Percentiles rank a stretch among this genome's conserved stretches.
These are phyloP conservation scores for Aricia agestis DNA, from an alignment of 1,140 invertebrate genomes.

Conservation along the genomic window DNA sequence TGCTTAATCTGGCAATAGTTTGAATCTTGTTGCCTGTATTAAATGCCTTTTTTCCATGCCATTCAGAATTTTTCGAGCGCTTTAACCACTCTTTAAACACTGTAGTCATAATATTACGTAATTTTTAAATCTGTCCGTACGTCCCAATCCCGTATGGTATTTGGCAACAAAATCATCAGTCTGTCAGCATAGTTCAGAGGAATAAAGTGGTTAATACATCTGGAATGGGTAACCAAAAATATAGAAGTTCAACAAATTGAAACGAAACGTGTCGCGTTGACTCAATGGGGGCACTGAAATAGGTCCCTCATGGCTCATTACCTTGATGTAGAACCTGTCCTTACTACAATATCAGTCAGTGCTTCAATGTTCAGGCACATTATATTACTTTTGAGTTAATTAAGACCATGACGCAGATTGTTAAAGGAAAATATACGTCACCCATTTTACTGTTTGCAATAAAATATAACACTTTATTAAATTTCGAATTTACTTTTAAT, in stretches of 20 bases:
- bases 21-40: too few species aligned
- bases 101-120: too few species aligned
- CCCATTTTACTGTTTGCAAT: neutral
- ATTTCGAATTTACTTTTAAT: neutral
- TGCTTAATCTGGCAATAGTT: too few species aligned
- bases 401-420: slow-evolving; percentile 3
- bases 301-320: neutral
- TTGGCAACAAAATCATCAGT: too few species aligned
- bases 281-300: neutral
- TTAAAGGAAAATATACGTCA: neutral
- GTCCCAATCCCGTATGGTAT: too few species aligned
- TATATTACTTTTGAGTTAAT: slow-evolving; percentile 10
- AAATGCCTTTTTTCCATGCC: too few species aligned
- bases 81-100: too few species aligned
- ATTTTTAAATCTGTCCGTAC: too few species aligned
- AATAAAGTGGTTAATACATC: too few species aligned
- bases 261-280: neutral
- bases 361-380: neutral
- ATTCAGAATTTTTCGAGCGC: too few species aligned
- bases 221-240: too few species aligned
- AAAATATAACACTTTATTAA: neutral
- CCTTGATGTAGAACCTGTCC: neutral
- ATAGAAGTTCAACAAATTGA: neutral
- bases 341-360: neutral
- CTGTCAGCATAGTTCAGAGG: too few species aligned